Evolutionary conservation across 2,113 vertebrate species (phyloP), one percentile per base, ranked within the genome.

Genomic region (Dipodomys spectabilis): DNA sequence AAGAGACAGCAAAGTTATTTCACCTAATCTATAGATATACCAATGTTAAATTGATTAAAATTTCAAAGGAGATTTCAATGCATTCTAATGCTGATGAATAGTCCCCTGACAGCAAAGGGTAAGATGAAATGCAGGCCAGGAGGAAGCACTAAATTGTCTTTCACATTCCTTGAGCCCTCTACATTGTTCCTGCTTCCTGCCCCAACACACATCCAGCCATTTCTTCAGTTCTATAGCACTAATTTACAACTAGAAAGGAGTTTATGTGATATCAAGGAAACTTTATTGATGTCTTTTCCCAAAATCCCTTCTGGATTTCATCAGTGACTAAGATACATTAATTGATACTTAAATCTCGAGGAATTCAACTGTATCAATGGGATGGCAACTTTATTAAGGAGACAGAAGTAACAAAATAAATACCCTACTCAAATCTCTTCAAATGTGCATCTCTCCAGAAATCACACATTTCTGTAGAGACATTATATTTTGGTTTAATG

Each of bases 41-140:
- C 93, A 86, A 88, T 96, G 94, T 96, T 96, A 96, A 96, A 95
- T 64, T 96, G 94, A 96, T 96, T 96, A 96, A 96, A 96, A 96
- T 95, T 97, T 97, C 95, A 97, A 96, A 97, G 92, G 84, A 77
- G 71, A 96, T 90, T 96, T 96, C 6, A 27, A 85, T 62, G 32
- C 67, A 73, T 87, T 57, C 72, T 95, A 96, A 95, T 95, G 71
- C 75, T 96, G 96, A 97, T 95, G 93, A 95, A 97, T 96, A 92
- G 95, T 93, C 82, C 30, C 65, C 22, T 90, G 94, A 95, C 94
- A 96, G 93, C 91, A 96, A 96, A 96, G 93, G 91, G 84, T 95
- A 92, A 96, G 82, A 94, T 81, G 88, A 95, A 95, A 94, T 93
- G 86, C 79, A 88, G 91, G 71, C 71, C 11, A 78, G 35, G 72